These are phyloP conservation scores for Holacanthus passer DNA, from an alignment of 2,113 vertebrate species.

Conservation along the genomic window DNA sequence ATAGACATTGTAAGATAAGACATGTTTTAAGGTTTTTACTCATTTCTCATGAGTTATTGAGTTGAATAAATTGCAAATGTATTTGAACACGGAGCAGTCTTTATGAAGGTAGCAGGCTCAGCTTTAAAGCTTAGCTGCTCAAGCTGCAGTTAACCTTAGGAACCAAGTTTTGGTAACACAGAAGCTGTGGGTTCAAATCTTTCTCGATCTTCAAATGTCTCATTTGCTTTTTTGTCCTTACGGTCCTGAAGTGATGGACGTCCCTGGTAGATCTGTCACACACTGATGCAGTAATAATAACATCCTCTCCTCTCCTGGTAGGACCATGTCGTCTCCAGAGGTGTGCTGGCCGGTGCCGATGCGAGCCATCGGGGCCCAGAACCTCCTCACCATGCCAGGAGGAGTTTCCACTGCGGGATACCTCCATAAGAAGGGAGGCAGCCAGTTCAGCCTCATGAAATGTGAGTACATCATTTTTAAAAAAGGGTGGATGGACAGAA, in stretches of 20 bases:
- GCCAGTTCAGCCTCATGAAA: slow-evolving; percentile 94
- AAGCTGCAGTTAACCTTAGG: too few species aligned
- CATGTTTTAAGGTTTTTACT: background rate
- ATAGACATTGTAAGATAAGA: background rate
- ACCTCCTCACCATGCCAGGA: slow-evolving; percentile 97
- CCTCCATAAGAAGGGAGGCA: slow-evolving; percentile 98
- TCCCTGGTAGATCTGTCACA: background rate
- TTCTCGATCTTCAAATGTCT: background rate
- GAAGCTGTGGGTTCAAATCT: background rate
- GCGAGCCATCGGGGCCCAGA: slow-evolving; percentile 98
- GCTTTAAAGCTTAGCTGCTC: too few species aligned
- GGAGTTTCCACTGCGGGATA: slow-evolving; percentile 92
- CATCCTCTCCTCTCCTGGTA: slow-evolving; percentile 63
- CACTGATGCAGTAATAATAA: background rate
- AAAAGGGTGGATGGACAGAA: background rate
- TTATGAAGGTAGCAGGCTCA: background rate
- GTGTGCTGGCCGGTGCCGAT: slow-evolving; percentile 93
- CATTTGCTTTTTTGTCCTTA: slow-evolving; percentile 48
- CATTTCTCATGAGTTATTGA: background rate
- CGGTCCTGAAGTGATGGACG: background rate
- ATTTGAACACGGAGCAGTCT: too few species aligned
- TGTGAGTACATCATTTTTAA: slow-evolving; percentile 88
- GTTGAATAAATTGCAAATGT: too few species aligned
- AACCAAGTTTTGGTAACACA: background rate
- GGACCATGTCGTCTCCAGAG: slow-evolving; percentile 90